phyloP scores from a whole-genome alignment of 2,113 vertebrate genomes.

The Hippocampus barbouri region DNA sequence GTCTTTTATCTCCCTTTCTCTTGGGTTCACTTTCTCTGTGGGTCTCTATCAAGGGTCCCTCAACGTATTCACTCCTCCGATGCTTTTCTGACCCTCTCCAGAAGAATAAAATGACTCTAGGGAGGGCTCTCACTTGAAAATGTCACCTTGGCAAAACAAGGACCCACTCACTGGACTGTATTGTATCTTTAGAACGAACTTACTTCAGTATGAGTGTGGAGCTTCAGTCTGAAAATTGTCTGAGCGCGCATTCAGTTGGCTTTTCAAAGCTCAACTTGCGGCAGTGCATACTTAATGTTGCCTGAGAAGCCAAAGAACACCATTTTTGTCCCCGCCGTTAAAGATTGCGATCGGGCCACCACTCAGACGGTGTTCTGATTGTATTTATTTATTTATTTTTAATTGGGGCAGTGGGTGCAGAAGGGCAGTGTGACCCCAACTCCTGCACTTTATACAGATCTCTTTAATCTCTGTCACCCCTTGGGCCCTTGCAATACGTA shows the following conservation, averaged over 20 bases:
- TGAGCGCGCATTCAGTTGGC: background rate
- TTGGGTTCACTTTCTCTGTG: conserved; percentile 21
- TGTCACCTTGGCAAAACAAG: conserved; percentile 63
- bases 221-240: conserved; percentile 1
- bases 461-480: conserved; percentile 35
- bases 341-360: conserved; percentile 40
- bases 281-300: conserved; percentile 63
- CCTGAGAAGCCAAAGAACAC: conserved; percentile 49
- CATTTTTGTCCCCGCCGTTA: conserved; percentile 53
- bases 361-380: conserved; percentile 12
- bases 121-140: conserved; percentile 66
- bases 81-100: conserved; percentile 40
- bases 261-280: conserved; percentile 28
- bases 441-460: conserved; percentile 41
- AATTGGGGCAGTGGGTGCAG: conserved; percentile 18
- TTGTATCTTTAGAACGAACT: conserved; percentile 34
- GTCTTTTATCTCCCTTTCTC: conserved; percentile 41
- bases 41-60: conserved; percentile 21
- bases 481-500: conserved; percentile 34
- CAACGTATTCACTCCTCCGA: conserved; percentile 13
- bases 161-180: conserved; percentile 32
- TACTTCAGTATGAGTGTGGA: conserved; percentile 13
- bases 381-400: conserved; percentile 15
- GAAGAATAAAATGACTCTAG: conserved; percentile 55
- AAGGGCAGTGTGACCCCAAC: conserved; percentile 33